Percentiles rank a stretch among this genome's conserved stretches.
phyloP scores from a whole-genome alignment of 2,797 vertebrate species.

The Alauda arvensis region DNA sequence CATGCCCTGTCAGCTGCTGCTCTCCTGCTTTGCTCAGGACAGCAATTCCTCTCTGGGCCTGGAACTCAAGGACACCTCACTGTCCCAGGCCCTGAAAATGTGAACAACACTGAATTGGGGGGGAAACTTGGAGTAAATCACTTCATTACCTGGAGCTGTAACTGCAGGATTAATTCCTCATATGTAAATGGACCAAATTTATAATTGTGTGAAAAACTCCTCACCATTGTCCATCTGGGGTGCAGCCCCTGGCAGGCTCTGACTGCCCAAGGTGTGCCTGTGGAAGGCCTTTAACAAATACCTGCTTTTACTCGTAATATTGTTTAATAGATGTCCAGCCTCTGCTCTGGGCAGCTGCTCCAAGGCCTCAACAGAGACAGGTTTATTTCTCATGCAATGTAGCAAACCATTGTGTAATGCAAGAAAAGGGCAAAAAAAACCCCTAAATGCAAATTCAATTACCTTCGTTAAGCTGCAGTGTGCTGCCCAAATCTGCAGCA shows the following conservation, averaged over 20 bases:
- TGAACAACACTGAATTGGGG: background rate
- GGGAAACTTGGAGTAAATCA: fast-evolving
- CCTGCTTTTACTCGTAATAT: background rate
- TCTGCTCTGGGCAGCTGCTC: too few relatives aligned
- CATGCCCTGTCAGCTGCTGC: background rate
- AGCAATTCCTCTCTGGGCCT: background rate
- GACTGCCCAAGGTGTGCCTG: background rate
- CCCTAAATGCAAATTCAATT: background rate
- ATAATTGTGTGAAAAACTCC: fast-evolving
- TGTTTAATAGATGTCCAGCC: background rate
- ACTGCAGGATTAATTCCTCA: background rate
- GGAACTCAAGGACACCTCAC: background rate
- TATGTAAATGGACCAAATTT: background rate
- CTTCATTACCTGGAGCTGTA: background rate
- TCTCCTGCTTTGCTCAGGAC: background rate
- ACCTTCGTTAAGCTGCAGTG: fast-evolving
- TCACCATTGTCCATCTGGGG: background rate
- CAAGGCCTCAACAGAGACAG: background rate
- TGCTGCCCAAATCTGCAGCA: background rate
- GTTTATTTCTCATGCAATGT: background rate
- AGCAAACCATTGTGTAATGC: fast-evolving
- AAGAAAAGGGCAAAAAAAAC: fast-evolving
- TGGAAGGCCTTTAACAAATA: background rate
- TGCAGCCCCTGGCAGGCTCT: background rate
- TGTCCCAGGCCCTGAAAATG: background rate